A percentile compares a stretch with the other conserved stretches of the same genome.
Conservation (phyloP, 2,888 invertebrate species). For the Dastarcus helophoroides region DNA sequence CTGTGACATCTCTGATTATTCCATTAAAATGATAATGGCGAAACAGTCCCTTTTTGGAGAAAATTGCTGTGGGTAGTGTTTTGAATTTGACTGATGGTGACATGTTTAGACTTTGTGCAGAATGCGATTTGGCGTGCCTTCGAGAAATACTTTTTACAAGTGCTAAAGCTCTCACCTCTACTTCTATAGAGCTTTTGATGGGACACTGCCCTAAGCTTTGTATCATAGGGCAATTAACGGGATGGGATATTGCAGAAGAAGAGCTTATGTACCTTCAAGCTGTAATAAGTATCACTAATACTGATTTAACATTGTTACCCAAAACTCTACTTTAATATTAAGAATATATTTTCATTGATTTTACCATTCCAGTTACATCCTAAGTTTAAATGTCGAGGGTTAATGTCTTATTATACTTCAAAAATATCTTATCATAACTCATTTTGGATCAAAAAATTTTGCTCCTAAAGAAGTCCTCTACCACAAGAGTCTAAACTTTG, state of each 20-base stretch:
- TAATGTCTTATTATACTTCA: too few species aligned
- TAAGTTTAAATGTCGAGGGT: too few species aligned
- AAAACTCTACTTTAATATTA: too few species aligned
- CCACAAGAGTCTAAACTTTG: too few species aligned
- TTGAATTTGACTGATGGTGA: conserved; percentile 57
- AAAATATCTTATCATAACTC: too few species aligned
- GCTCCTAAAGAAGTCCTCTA: too few species aligned
- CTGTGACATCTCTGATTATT: conserved; percentile 46
- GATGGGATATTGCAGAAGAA: conserved; percentile 55
- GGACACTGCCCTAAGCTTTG: conserved; percentile 54
- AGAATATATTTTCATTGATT: too few species aligned
- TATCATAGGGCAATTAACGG: conserved; percentile 51
- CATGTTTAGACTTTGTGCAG: conserved; percentile 52
- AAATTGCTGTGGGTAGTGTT: conserved; percentile 53
- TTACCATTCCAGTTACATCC: too few species aligned
- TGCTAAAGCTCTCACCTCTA: conserved; percentile 50
- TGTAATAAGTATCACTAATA: conserved; percentile 53
- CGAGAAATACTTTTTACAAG: conserved; percentile 61
- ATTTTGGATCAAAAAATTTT: too few species aligned
- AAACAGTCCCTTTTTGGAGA: conserved; percentile 46
- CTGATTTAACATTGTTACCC: conserved; percentile 53
- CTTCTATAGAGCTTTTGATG: conserved; percentile 55
- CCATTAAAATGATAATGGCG: conserved; percentile 51
- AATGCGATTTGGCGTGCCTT: conserved; percentile 49
- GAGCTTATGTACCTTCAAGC: conserved; percentile 56